Evolutionary conservation across 2,888 invertebrate genomes (phyloP), one percentile per base, ranked within the genome.

Genomic region (Selenia dentaria): DNA sequence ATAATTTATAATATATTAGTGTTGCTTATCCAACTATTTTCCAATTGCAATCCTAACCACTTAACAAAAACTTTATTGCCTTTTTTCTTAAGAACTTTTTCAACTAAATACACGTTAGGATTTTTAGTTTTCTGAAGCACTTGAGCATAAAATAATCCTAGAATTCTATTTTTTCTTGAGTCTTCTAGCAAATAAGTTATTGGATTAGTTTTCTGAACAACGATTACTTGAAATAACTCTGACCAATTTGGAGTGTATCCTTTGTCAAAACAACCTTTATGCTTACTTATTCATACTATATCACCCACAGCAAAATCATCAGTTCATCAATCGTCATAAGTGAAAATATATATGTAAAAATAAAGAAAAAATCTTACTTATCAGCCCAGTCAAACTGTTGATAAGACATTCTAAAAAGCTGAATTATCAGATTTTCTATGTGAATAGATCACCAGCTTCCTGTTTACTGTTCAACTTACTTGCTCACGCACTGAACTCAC

Each of bases 221-320:
- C 33, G 1, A 33, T n/a, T 3, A 44, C 28, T 33, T 33, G 32
- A 13, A 44, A 44, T 14, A 44, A 8, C 26, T 44, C 38, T 4
- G 44, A 44, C 65, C 67, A 71, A 32, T 64, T 62, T 0, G 69
- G 65, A 12, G 62, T 64, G 42, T 63, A 69, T 0, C 62, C 61
- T 40, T 62, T 63, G 2, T 43, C 42, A 43, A 67, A 63, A 8
- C 31, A 13, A 32, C 40, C 38, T 37, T 57, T 54, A 24, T 54
- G 51, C 44, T 61, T 64, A 18, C 36, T 37, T 5, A 37, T 37
- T 18, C 45, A 25, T 2, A 46, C 45, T 11, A 13, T 33, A 12
- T 44, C 33, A 10, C 27, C 38, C 8, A 8, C 1, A 13, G 33
- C 32, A 2, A 44, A 44, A 3, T n/a, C n/a, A n/a, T n/a, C n/a